Base-by-base conservation (phyloP, 2,888 invertebrate species). In the Drosophila cracens region DNA sequence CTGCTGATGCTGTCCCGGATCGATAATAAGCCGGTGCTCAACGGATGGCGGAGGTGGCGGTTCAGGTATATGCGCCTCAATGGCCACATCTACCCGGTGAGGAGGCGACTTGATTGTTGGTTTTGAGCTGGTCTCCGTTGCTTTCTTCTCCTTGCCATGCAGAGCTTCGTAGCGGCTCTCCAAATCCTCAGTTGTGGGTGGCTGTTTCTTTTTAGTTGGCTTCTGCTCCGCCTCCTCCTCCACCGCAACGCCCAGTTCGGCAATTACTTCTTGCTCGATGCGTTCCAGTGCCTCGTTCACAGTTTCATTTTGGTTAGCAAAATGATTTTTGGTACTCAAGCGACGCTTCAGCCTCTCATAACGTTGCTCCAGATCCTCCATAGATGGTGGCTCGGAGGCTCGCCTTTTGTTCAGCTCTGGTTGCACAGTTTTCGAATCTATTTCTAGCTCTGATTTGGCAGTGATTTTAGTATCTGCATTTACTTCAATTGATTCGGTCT, bases 331-430 rank as follows among this genome's bases (percentile, higher is more conserved):
- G 38, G 69, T 78, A 54, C 83, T 91, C 86, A 89, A 81, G 36
- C 89, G 79, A 7, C 87, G 80, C 27, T 88, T 88, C 0, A 92
- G 59, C n/a, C 78, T 86, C 21, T 90, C 85, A 52, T 87, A 92
- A 13, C 92, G 86, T 38, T 87, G 83, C 38, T 92, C 92, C 13
- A 92, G 63, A 73, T 92, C 91, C 68, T 91, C 90, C 40, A 84
- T 91, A 3, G 92, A 87, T 10, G 92, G 92, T 0, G 91, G 91
- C 2, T 90, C 91, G 0, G 87, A 87, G 16, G 88, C 82, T 2
- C 90, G 78, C 18, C 91, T 65, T 25, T 88, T 88, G 13, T 5
- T 57, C 5, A 70, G 36, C 4, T 77, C 81, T 0, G 63, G 16
- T 34, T 78, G 70, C 31, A 49, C 31, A 29, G 31, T 29, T 21